Conservation (phyloP, 2,888 invertebrate genomes). For the Cabera pusaria region DNA sequence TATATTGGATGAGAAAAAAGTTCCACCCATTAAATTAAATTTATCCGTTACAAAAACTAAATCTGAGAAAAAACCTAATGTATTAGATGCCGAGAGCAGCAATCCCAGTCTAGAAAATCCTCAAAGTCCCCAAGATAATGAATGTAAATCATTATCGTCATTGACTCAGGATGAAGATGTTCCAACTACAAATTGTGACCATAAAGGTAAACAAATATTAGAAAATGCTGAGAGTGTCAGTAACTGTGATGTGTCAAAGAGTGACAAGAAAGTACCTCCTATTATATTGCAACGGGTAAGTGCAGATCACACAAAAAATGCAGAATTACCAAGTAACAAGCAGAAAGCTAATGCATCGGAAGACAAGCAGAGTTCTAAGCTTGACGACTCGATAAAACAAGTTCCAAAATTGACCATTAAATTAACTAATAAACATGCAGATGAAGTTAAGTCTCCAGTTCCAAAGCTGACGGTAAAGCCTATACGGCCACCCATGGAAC, state of each 20-base stretch:
- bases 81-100: slow-evolving; percentile 18
- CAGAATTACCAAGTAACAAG: slow-evolving; percentile 33
- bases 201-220: slow-evolving; percentile 3
- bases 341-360: slow-evolving; percentile 36
- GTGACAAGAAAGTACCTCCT: slow-evolving; percentile 49
- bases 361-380: slow-evolving; percentile 30
- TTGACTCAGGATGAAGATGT: slow-evolving; percentile 3
- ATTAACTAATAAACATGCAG: slow-evolving; percentile 60
- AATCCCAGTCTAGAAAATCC: slow-evolving; percentile 4
- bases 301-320: slow-evolving; percentile 15
- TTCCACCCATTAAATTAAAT: slow-evolving; percentile 25
- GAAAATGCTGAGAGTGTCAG: not conserved
- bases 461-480: slow-evolving; percentile 73
- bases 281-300: slow-evolving; percentile 50
- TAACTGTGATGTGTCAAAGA: slow-evolving; percentile 1
- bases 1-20: slow-evolving; percentile 20
- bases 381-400: slow-evolving; percentile 53
- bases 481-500: slow-evolving; percentile 49
- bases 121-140: slow-evolving; percentile 6
- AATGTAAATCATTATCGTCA: slow-evolving; percentile 1
- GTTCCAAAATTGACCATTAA: slow-evolving; percentile 80
- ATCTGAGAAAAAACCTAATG: slow-evolving; percentile 23
- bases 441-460: slow-evolving; percentile 65
- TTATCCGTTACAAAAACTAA: slow-evolving; percentile 17
- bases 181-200: slow-evolving; percentile 18